A percentile compares a stretch with the other conserved stretches of the same genome.
phyloP scores from a whole-genome alignment of 1,140 invertebrate species.

The Branchinecta lynchi region DNA sequence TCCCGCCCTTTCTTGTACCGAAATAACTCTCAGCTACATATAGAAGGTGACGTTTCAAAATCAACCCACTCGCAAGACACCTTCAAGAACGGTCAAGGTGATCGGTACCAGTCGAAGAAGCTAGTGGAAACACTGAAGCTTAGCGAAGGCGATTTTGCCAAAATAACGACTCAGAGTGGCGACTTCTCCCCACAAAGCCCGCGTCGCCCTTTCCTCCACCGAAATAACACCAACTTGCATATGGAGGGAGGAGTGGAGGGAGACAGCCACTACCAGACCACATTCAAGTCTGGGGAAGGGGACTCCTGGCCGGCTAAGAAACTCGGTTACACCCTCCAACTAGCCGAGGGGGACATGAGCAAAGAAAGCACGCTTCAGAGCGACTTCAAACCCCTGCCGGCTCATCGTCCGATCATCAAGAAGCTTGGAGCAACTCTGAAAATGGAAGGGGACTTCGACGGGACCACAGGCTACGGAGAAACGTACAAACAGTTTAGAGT shows the following conservation, averaged over 20 bases:
- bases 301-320: neutral
- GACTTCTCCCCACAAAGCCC: slow-evolving; percentile 1
- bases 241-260: neutral
- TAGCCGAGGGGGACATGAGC: neutral
- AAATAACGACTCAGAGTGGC: neutral
- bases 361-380: neutral
- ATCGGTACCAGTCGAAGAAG: neutral
- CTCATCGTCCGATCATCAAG: neutral
- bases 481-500: slow-evolving; percentile 4
- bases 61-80: neutral
- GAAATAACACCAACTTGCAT: slow-evolving; percentile 1
- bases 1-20: neutral
- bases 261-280: neutral
- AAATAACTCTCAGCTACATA: neutral
- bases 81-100: neutral
- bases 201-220: neutral
- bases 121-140: neutral
- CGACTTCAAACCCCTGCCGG: neutral
- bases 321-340: neutral
- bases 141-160: neutral
- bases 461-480: neutral
- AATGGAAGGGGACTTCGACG: slow-evolving; percentile 12
- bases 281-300: neutral
- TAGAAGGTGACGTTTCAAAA: neutral
- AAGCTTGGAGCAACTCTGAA: neutral